Evolutionary conservation across 1,140 invertebrate species (phyloP).

Genomic region (Drosophila asahinai): DNA sequence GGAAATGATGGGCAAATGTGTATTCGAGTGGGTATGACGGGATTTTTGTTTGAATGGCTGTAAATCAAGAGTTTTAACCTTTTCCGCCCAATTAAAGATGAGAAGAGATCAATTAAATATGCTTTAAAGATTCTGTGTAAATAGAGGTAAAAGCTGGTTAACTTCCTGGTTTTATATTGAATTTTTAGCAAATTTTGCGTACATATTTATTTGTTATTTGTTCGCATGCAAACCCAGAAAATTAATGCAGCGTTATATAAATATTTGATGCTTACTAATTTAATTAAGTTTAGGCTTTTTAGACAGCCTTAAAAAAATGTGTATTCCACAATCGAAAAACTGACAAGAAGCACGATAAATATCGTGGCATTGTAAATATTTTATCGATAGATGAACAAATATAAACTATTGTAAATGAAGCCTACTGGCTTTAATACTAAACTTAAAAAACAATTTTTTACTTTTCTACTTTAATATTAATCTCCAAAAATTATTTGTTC

Average conservation of each 20-base stretch:
- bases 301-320: not conserved
- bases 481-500: no score
- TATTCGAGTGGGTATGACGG: not conserved
- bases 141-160: not conserved
- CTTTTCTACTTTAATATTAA: no score
- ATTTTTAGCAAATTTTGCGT: no score
- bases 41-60: no score
- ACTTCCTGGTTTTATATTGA: fast-evolving
- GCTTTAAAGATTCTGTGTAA: not conserved
- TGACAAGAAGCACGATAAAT: not conserved
- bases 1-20: constrained; percentile 24
- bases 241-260: no score
- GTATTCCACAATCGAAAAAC: no score
- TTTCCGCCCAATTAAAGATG: not conserved
- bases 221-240: no score
- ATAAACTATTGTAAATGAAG: not conserved
- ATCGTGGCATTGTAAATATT: not conserved
- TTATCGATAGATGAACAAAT: not conserved
- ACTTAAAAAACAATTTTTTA: not conserved
- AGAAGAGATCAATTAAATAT: not conserved
- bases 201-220: no score
- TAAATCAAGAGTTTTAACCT: not conserved
- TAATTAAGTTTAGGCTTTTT: not conserved
- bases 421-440: no score
- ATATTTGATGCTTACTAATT: not conserved